Conservation (phyloP, 2,797 vertebrate genomes). For the Columba guinea region DNA sequence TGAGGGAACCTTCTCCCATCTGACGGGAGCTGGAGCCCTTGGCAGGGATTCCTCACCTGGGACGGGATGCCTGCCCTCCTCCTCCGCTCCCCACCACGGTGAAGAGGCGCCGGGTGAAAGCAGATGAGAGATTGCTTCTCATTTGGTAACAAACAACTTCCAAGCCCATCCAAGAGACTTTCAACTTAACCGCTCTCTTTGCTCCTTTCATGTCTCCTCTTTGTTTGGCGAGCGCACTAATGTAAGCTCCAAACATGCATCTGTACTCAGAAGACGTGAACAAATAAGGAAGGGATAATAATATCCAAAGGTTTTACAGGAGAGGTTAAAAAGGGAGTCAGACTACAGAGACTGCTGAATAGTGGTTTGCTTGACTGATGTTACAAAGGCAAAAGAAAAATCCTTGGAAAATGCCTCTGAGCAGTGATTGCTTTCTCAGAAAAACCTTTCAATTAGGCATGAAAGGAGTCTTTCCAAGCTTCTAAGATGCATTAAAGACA, state of each 20-base stretch:
- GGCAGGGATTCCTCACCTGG: background rate
- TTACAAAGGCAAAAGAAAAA: constrained; percentile 40
- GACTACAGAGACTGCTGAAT: background rate
- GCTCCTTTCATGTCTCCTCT: constrained; percentile 41
- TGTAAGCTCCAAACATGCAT: constrained; percentile 37
- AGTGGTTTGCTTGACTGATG: constrained; percentile 37
- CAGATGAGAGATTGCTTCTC: constrained; percentile 1
- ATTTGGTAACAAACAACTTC: background rate
- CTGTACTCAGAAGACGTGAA: constrained; percentile 12
- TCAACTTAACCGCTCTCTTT: constrained; percentile 4
- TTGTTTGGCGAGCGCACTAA: background rate
- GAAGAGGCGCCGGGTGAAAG: background rate
- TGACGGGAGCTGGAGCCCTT: accelerated
- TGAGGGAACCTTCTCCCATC: background rate
- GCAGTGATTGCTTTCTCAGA: constrained; percentile 34
- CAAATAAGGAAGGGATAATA: constrained; percentile 46
- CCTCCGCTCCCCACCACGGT: background rate
- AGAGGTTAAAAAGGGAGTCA: constrained; percentile 40
- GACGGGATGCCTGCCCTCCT: background rate
- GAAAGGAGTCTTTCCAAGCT: constrained; percentile 23
- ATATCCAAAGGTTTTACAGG: constrained; percentile 29
- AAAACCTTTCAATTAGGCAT: constrained; percentile 47
- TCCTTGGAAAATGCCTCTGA: constrained; percentile 52
- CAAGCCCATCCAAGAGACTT: background rate
- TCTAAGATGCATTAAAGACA: constrained; percentile 29